These are phyloP conservation scores for Andrena chrysosceles DNA, from an alignment of 2,888 invertebrate genomes.

Conservation along the genomic window DNA sequence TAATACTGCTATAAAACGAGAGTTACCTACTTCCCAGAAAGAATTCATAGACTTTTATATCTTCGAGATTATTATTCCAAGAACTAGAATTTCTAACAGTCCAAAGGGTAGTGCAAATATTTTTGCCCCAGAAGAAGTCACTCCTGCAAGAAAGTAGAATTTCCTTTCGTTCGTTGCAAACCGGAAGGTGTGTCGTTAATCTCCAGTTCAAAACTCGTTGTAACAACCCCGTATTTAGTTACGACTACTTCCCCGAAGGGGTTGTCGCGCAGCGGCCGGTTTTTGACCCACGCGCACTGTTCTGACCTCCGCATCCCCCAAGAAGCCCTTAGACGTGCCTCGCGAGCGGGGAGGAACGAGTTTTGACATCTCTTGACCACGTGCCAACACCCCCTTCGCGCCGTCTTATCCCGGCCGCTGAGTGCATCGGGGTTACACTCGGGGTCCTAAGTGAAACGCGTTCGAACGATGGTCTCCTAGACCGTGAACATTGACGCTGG, in stretches of 20 bases:
- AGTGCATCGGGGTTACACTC: constrained; percentile 32
- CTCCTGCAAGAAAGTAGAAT: constrained; percentile 3
- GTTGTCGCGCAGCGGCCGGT: constrained; percentile 76
- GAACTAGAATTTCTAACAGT: constrained; percentile 16
- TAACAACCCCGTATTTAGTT: constrained; percentile 32
- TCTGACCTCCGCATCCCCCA: constrained; percentile 74
- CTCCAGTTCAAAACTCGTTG: constrained; percentile 10
- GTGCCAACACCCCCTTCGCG: constrained; percentile 76
- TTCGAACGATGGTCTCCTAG: no score
- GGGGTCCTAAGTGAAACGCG: constrained; percentile 1
- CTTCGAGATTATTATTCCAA: constrained; percentile 19
- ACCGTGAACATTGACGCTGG: not conserved
- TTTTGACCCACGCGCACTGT: constrained; percentile 76
- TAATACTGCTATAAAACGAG: not conserved
- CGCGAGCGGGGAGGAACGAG: constrained; percentile 77
- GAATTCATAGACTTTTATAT: not conserved
- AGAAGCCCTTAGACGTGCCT: constrained; percentile 63
- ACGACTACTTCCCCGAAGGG: constrained; percentile 37
- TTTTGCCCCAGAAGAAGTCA: constrained; percentile 17
- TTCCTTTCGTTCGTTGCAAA: not conserved
- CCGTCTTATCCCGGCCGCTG: constrained; percentile 53
- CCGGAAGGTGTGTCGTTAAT: constrained; percentile 15
- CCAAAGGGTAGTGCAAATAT: constrained; percentile 29
- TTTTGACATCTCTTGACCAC: constrained; percentile 83
- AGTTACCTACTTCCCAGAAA: not conserved